These are phyloP conservation scores for Kradibia gibbosae DNA, from an alignment of 1,140 invertebrate genomes.

Conservation along the genomic window DNA sequence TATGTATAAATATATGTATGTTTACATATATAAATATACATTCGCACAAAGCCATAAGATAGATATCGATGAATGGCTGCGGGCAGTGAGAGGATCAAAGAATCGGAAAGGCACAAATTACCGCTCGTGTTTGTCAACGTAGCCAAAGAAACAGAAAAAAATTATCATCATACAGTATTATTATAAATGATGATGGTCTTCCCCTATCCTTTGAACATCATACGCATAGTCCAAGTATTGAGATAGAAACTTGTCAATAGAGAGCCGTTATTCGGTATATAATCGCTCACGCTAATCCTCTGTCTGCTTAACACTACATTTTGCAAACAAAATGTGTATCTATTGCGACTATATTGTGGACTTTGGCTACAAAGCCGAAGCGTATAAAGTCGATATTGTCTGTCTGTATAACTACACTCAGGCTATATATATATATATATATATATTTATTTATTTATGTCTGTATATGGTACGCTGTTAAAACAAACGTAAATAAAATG, in stretches of 20 bases:
- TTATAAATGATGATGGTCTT: conserved; percentile 57
- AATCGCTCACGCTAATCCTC: conserved; percentile 4
- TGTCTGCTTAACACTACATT: conserved; percentile 49
- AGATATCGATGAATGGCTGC: background rate
- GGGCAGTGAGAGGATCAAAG: conserved; percentile 36
- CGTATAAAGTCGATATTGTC: conserved; percentile 43
- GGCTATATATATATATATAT: conserved; percentile 32
- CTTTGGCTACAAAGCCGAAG: conserved; percentile 30
- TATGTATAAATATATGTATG: too few relatives aligned
- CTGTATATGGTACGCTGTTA: background rate
- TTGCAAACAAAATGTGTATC: conserved; percentile 57
- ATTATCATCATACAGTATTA: conserved; percentile 69
- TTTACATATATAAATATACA: conserved; percentile 56
- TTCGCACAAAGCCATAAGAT: background rate
- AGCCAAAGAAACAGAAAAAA: conserved; percentile 60
- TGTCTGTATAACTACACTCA: background rate
- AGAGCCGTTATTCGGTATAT: conserved; percentile 32
- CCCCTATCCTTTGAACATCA: conserved; percentile 9
- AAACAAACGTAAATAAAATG: background rate
- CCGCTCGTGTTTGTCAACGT: conserved; percentile 67
- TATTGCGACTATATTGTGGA: conserved; percentile 52
- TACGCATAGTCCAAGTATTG: conserved; percentile 6
- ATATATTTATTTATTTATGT: background rate
- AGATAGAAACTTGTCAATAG: conserved; percentile 29
- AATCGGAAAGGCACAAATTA: conserved; percentile 54